These are phyloP conservation scores for Drosophila burlai DNA, from an alignment of 1,140 invertebrate species.

Conservation along the genomic window DNA sequence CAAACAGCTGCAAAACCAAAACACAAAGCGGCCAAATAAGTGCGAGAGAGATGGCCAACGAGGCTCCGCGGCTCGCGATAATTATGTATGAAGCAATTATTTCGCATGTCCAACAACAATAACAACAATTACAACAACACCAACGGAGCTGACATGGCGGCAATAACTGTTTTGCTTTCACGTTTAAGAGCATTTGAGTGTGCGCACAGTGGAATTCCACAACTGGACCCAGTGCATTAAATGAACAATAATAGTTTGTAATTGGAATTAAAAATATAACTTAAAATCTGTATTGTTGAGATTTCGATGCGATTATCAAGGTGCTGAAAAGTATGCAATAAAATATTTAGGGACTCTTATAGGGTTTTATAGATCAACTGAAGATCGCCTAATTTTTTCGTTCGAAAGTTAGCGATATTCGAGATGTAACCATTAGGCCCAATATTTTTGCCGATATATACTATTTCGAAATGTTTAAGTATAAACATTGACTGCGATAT, in stretches of 20 bases:
- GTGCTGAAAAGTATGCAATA: neutral
- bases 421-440: too few relatives aligned
- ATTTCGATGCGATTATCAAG: neutral
- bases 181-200: conserved; percentile 55
- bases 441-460: too few relatives aligned
- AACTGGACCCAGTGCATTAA: neutral
- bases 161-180: conserved; percentile 61
- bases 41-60: neutral
- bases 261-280: neutral
- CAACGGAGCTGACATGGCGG: conserved; percentile 36
- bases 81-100: conserved; percentile 83
- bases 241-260: neutral
- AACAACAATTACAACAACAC: conserved; percentile 45
- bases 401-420: too few relatives aligned
- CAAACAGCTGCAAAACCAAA: conserved; percentile 44
- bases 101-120: conserved; percentile 66
- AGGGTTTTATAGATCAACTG: neutral
- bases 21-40: conserved; percentile 15
- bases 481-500: too few relatives aligned
- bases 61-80: conserved; percentile 52
- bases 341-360: neutral
- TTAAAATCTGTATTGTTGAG: too few relatives aligned
- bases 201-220: conserved; percentile 8
- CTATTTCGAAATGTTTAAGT: too few relatives aligned
- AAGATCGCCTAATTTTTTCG: neutral